Percentiles rank a stretch among this genome's conserved stretches.
Evolutionary conservation across 2,797 vertebrate species (phyloP).

Genomic region (Sarcoramphus papa): DNA sequence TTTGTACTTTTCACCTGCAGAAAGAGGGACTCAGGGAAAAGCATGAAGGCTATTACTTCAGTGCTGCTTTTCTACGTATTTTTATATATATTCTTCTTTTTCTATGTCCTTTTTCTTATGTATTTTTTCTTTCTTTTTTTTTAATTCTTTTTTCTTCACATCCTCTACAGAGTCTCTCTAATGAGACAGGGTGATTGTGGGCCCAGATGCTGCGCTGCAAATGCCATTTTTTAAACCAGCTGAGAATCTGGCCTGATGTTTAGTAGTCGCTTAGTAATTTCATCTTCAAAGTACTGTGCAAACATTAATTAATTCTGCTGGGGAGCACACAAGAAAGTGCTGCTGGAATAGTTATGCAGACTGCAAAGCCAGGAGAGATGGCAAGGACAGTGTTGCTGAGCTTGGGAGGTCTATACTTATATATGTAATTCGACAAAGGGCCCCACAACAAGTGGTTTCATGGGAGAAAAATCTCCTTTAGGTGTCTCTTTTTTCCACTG

Average conservation of each 20-base stretch:
- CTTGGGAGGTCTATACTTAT: not conserved
- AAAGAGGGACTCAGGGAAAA: not conserved
- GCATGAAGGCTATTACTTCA: not conserved
- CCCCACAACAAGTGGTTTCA: not conserved
- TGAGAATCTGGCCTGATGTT: constrained; percentile 36
- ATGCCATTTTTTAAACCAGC: constrained; percentile 30
- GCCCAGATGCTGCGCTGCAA: not conserved
- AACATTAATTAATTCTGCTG: constrained; percentile 55
- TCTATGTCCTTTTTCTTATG: not conserved
- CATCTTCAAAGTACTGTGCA: constrained; percentile 56
- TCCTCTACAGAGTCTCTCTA: not conserved
- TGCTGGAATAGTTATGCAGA: not conserved
- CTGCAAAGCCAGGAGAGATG: not conserved
- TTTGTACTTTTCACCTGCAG: not conserved
- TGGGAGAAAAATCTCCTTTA: not conserved
- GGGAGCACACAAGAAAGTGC: not conserved
- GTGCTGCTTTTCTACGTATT: not conserved
- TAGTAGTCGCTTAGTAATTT: constrained; percentile 38
- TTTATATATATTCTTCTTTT: not conserved
- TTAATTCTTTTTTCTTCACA: not conserved
- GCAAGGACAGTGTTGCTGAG: not conserved
- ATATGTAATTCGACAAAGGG: not conserved
- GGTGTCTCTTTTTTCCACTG: not conserved
- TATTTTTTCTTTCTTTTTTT: not conserved
- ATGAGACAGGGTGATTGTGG: not conserved